phyloP scores from a whole-genome alignment of 2,113 vertebrate species.

The Tragelaphus imberbis region DNA sequence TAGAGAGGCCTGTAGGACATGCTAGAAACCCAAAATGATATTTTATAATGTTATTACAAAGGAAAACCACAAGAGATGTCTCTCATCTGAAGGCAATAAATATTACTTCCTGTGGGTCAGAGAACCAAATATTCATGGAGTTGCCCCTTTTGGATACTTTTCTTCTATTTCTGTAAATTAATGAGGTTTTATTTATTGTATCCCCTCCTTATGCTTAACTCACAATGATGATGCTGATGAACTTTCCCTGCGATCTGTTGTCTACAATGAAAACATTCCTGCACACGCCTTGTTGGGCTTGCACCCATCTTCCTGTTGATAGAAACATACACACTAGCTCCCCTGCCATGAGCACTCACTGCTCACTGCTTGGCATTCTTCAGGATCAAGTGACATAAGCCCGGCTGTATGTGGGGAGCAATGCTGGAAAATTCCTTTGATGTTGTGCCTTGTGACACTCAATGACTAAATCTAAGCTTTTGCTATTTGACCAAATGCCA shows the following conservation, averaged over 20 bases:
- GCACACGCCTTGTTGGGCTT: neutral
- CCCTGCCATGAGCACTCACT: neutral
- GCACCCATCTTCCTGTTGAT: neutral
- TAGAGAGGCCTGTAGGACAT: neutral
- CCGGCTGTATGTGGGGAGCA: conserved; percentile 28
- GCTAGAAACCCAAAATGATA: neutral
- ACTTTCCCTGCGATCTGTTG: neutral
- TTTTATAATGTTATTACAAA: neutral
- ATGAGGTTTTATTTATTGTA: neutral
- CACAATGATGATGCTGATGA: neutral
- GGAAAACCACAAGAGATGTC: neutral
- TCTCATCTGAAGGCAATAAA: neutral
- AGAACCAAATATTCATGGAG: neutral
- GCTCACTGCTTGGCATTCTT: conserved; percentile 45
- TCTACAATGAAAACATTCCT: neutral
- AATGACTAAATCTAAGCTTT: conserved; percentile 55
- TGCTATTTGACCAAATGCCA: conserved; percentile 62
- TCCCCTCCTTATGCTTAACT: neutral
- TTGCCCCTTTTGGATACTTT: neutral
- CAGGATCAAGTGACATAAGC: conserved; percentile 60
- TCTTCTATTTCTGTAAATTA: conserved; percentile 8
- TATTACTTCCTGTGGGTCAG: neutral
- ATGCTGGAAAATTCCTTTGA: conserved; percentile 62
- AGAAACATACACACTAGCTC: neutral
- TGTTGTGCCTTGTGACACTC: conserved; percentile 38